A percentile compares a stretch with the other conserved stretches of the same genome.
Evolutionary conservation across 2,797 vertebrate genomes (phyloP).

Genomic region (Nannoperca obscura): DNA sequence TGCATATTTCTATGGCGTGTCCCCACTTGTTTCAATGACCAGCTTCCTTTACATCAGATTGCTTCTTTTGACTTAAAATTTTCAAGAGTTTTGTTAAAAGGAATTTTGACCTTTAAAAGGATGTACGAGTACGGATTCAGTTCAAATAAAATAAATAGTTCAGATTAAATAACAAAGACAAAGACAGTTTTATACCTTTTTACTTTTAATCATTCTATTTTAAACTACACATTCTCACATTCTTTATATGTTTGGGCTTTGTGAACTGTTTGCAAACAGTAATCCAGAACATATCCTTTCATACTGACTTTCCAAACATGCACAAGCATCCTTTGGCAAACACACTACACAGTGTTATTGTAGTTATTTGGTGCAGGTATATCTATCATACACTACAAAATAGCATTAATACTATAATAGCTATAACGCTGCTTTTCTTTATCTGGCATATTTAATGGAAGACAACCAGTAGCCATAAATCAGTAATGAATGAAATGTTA

Average conservation of each 20-base stretch:
- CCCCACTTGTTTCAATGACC: background rate
- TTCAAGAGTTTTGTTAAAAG: constrained; percentile 10
- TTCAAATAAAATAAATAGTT: constrained; percentile 11
- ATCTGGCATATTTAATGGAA: background rate
- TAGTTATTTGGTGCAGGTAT: background rate
- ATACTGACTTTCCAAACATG: background rate
- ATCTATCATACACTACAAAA: background rate
- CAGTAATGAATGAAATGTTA: background rate
- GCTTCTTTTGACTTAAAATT: background rate
- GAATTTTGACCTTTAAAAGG: constrained; percentile 22
- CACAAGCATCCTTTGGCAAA: background rate
- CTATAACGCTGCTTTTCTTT: background rate
- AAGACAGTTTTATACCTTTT: background rate
- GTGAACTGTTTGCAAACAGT: constrained; percentile 19
- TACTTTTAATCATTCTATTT: constrained; percentile 3
- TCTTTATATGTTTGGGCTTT: background rate
- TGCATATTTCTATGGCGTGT: background rate
- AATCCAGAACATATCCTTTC: constrained; percentile 7
- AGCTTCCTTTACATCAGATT: background rate
- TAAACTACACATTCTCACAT: background rate
- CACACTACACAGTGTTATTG: background rate
- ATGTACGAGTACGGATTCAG: background rate
- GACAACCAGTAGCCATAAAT: background rate
- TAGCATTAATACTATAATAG: background rate
- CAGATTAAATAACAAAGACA: constrained; percentile 2